Evolutionary conservation across 2,888 invertebrate genomes (phyloP), one percentile per base, ranked within the genome.

Genomic region (Phalangium opilio): DNA sequence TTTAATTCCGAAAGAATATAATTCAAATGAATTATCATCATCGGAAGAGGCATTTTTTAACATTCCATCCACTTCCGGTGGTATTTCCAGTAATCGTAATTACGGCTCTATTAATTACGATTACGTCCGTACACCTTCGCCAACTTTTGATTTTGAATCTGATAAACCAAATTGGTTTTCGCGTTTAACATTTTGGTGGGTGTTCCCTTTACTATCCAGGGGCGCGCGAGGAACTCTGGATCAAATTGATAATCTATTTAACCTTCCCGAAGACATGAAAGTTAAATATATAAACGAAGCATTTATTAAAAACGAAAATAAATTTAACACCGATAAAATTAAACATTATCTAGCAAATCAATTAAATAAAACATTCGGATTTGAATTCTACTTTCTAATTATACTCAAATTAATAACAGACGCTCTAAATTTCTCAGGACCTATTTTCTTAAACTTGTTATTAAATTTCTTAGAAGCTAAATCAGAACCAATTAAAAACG

Each of bases 321-420:
- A 27, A 27, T 7, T 4, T 17, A 14, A 34, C 4, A 7, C 18
- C 17, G 14, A 36, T 27, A 21, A 41, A 11, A 14, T 19, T 17
- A 18, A 41, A 46, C 18, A 19, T 3, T 19, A 40, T 45, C 44
- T 86, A 10, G 63, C 84, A 1, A 71, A 73, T 58, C 78, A 81
- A 1, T 66, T 87, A 40, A 81, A 85, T 63, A 70, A 70, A 49
- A 78, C 79, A 58, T 87, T 85, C 63, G 85, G 84, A 39, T 62
- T 75, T 46, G 79, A 84, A 62, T 90, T 87, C 69, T 87, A 87
- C 62, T 74, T 77, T 38, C 77, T 91, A 58, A 91, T 89, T 32
- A 61, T 86, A 47, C 66, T 90, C 11, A 84, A 86, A 65, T 73
- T 96, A 39, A 62, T 81, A 4, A 78, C 84, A 0, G 95, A 96